Percentiles rank a stretch among this genome's conserved stretches.
Conservation (phyloP, 2,888 invertebrate species). For the Polia nebulosa region DNA sequence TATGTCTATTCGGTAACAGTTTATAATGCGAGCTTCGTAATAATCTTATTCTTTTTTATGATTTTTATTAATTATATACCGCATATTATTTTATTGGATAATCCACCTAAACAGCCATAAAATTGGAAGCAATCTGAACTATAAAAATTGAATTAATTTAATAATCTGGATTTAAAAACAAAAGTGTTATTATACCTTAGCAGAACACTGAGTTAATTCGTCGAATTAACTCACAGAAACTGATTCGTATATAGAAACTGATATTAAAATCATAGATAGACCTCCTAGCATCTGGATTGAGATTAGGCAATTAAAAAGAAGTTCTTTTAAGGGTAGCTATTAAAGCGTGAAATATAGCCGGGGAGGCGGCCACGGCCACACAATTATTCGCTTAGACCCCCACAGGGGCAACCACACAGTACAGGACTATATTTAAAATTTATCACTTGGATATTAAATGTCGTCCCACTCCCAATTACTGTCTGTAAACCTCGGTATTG, state of each 20-base stretch:
- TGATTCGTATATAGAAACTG: constrained; percentile 31
- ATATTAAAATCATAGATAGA: constrained; percentile 66
- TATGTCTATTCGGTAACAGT: constrained; percentile 63
- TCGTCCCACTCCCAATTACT: constrained; percentile 83
- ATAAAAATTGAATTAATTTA: constrained; percentile 54
- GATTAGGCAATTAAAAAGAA: constrained; percentile 86
- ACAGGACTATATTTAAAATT: constrained; percentile 77
- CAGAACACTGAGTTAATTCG: background rate
- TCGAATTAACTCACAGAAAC: constrained; percentile 20
- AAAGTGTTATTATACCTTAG: constrained; percentile 20
- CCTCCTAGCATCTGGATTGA: constrained; percentile 82
- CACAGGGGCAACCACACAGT: constrained; percentile 73
- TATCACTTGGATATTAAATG: constrained; percentile 84
- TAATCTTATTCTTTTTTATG: constrained; percentile 76
- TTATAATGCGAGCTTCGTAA: constrained; percentile 71
- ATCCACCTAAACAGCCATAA: constrained; percentile 64
- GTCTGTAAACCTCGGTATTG: constrained; percentile 75
- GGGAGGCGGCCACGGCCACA: constrained; percentile 64
- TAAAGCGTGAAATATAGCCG: constrained; percentile 82
- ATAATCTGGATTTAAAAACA: constrained; percentile 27
- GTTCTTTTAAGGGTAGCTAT: constrained; percentile 86
- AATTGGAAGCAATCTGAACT: constrained; percentile 66
- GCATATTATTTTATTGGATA: constrained; percentile 65
- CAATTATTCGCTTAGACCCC: constrained; percentile 83
- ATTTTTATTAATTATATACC: constrained; percentile 76